phyloP scores from a whole-genome alignment of 1,140 invertebrate species.

The Ceratosolen solmsi region DNA sequence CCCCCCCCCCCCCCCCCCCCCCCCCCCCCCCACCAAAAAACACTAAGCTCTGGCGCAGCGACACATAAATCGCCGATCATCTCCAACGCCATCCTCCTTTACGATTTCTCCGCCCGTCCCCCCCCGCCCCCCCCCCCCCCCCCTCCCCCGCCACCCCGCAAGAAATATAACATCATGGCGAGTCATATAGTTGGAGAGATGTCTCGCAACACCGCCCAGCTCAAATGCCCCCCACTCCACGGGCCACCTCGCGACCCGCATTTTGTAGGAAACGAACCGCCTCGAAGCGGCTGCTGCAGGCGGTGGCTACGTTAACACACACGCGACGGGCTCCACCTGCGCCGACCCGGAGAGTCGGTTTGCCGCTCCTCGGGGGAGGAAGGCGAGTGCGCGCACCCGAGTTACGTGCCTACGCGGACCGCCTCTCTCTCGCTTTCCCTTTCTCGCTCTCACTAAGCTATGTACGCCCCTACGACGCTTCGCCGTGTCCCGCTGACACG shows the following conservation, averaged over 20 bases:
- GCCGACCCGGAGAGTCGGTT: background rate
- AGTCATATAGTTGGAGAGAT: background rate
- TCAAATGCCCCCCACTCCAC: background rate
- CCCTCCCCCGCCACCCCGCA: no score
- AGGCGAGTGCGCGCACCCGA: background rate
- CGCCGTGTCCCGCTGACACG: background rate
- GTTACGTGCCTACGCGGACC: background rate
- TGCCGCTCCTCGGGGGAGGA: constrained; percentile 1
- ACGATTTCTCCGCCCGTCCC: no score
- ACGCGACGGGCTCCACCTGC: background rate
- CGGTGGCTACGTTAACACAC: background rate
- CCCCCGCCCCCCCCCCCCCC: background rate
- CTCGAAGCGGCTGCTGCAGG: background rate
- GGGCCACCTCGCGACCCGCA: background rate
- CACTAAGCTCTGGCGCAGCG: no score
- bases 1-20: no score
- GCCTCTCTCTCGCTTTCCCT: background rate
- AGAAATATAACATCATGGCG: background rate
- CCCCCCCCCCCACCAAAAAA: no score
- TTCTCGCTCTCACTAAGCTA: background rate
- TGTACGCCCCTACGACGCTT: background rate
- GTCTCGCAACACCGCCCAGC: constrained; percentile 1
- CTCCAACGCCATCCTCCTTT: no score
- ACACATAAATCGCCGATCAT: no score
- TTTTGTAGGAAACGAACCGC: background rate